Evolutionary conservation across 1,140 invertebrate species (phyloP), one percentile per base, ranked within the genome.

Genomic region (Formica exsecta): DNA sequence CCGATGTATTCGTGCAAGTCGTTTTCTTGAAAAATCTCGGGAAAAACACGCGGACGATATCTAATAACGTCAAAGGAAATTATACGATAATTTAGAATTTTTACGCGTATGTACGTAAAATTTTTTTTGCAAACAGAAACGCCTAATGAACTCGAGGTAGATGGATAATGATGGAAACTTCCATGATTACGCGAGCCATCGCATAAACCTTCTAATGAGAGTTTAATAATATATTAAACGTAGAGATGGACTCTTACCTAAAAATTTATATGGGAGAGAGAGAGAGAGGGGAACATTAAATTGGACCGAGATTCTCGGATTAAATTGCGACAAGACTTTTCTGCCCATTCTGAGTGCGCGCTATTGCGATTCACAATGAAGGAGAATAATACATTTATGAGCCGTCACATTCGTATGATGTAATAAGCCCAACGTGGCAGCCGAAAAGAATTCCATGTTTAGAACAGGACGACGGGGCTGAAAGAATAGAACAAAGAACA

Each of bases 381-480:
- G 25, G 32, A 38, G 32, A 65, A 80, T 79, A 79, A 79, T 54
- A 80, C 29, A 68, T 68, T 66, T 80, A 80, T 80, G 29, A 68
- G 25, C 54, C 25, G 29, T 22, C 22, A 22, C n/a, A n/a, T 3
- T 22, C 36, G 62, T 8, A 25, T 38, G 66, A 51, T 51, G 13
- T 51, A 51, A 51, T 51, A 51, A 51, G 44, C 3, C 3, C 13
- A 44, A 79, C n/a, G 13, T 68, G 36, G 8, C 66, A 36, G 32
- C 19, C 13, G n/a, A 22, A 13, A 68, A 54, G 44, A 19, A 36
- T 48, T 44, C 11, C 16, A 4, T 29, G 22, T 62, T 64, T 44
- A 76, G 4, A 19, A 38, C 64, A 36, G 38, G n/a, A n/a, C 4
- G 19, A 41, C 22, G n/a, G n/a, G 48, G 16, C 16, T 22, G n/a